These are phyloP conservation scores for Apodemus sylvaticus DNA, from an alignment of 2,113 vertebrate genomes.

Conservation along the genomic window DNA sequence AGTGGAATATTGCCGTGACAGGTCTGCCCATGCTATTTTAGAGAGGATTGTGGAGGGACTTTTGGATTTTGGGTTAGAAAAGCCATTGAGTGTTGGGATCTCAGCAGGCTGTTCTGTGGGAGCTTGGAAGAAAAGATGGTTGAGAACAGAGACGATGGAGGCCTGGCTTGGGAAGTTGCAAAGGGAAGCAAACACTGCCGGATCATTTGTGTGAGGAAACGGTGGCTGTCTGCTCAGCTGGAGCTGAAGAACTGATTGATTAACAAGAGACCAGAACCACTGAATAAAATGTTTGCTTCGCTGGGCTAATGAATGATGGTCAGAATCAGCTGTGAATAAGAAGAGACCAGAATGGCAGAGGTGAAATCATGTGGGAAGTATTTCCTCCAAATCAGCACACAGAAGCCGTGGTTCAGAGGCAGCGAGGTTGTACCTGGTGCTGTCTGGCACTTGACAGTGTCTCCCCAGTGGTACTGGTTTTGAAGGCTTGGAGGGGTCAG, in stretches of 20 bases:
- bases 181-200: not conserved
- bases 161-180: not conserved
- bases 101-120: not conserved
- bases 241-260: not conserved
- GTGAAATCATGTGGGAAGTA: not conserved
- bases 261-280: not conserved
- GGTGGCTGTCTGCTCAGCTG: not conserved
- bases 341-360: not conserved
- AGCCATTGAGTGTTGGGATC: not conserved
- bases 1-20: not conserved
- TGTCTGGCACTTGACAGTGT: not conserved
- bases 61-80: not conserved
- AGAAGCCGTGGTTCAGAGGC: not conserved
- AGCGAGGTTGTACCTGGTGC: not conserved
- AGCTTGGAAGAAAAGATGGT: not conserved
- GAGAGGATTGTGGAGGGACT: not conserved
- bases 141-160: not conserved
- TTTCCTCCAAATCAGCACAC: not conserved
- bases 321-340: not conserved
- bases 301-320: not conserved
- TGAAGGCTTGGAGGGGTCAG: not conserved
- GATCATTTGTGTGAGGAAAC: not conserved
- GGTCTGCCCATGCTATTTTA: not conserved
- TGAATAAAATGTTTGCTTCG: not conserved
- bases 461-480: not conserved